Evolutionary conservation across 2,113 vertebrate genomes (phyloP).

Genomic region (Elachura formosa): DNA sequence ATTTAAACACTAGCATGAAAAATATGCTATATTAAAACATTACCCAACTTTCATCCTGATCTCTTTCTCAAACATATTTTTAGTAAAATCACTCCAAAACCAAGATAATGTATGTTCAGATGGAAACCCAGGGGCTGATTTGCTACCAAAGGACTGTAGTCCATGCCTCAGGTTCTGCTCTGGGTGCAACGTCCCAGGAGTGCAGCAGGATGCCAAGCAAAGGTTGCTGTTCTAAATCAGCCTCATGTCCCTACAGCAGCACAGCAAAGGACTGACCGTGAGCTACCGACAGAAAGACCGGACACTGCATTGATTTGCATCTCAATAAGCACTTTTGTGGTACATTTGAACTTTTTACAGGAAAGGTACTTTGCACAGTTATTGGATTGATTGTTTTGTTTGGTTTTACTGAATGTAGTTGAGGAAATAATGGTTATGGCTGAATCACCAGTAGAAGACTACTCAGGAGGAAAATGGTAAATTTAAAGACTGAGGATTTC

Average conservation of each 20-base stretch:
- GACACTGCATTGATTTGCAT: conserved; percentile 6
- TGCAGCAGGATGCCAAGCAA: neutral
- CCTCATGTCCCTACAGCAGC: neutral
- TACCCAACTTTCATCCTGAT: neutral
- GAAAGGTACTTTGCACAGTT: conserved; percentile 33
- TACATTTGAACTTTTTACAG: neutral
- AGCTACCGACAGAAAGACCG: neutral
- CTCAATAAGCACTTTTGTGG: neutral
- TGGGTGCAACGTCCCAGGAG: neutral
- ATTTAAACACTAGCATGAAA: neutral
- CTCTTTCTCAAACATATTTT: neutral
- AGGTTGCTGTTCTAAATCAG: neutral
- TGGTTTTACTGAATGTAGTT: conserved; percentile 16
- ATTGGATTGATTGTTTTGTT: neutral
- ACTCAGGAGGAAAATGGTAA: neutral
- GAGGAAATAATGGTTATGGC: neutral
- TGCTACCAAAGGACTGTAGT: neutral
- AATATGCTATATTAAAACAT: neutral
- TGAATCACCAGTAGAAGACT: neutral
- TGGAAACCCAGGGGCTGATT: neutral
- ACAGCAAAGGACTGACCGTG: neutral
- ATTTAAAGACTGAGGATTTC: conserved; percentile 3
- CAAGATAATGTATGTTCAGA: neutral
- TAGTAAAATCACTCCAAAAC: neutral
- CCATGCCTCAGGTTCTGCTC: neutral